A percentile compares a stretch with the other conserved stretches of the same genome.
Evolutionary conservation across 2,888 invertebrate species (phyloP).

Genomic region (Dromius quadrimaculatus): DNA sequence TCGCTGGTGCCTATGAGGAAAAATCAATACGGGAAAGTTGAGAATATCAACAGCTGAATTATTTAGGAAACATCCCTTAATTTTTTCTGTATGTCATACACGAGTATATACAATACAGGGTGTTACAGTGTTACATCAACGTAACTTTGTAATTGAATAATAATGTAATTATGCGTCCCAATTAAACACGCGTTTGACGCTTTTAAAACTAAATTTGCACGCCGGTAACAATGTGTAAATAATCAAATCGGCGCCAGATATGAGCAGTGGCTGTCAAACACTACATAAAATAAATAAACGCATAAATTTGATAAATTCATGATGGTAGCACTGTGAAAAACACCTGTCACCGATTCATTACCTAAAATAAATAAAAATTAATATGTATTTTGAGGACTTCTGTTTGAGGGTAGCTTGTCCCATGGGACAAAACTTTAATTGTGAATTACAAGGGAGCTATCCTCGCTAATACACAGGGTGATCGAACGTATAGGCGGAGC

Average conservation of each 20-base stretch:
- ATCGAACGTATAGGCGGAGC: constrained; percentile 1
- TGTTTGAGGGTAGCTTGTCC: constrained; percentile 1
- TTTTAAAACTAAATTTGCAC: constrained; percentile 49
- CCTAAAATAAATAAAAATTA: too few relatives aligned
- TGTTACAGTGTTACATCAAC: too few relatives aligned
- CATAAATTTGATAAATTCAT: too few relatives aligned
- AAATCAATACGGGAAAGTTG: too few relatives aligned
- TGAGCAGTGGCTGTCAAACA: not conserved
- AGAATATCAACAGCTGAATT: too few relatives aligned
- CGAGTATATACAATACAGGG: too few relatives aligned
- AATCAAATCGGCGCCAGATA: constrained; percentile 16
- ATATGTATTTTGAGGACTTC: not conserved
- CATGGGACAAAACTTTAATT: constrained; percentile 47
- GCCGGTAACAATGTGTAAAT: constrained; percentile 42
- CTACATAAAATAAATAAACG: not conserved
- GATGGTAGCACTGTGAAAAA: too few relatives aligned
- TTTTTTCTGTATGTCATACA: too few relatives aligned
- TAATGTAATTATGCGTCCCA: constrained; percentile 46
- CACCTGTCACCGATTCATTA: too few relatives aligned
- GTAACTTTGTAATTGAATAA: constrained; percentile 47
- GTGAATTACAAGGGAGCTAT: constrained; percentile 45
- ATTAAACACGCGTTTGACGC: constrained; percentile 47
- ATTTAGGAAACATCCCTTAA: too few relatives aligned
- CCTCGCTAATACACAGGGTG: constrained; percentile 26
- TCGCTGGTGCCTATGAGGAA: too few relatives aligned